Conservation (phyloP, 2,888 invertebrate genomes). For the Carcina quercana region DNA sequence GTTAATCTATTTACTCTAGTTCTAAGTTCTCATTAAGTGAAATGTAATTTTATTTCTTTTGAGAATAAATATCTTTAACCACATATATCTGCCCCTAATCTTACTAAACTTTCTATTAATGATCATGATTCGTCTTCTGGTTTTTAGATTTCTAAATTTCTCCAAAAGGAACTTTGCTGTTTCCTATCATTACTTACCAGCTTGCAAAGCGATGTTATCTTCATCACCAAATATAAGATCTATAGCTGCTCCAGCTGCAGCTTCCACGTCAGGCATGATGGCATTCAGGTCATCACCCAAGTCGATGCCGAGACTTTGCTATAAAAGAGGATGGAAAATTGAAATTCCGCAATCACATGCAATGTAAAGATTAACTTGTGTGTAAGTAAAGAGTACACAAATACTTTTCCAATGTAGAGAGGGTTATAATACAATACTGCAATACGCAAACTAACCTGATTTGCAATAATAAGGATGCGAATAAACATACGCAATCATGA, state of each 20-base stretch:
- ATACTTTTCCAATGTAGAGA: background rate
- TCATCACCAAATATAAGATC: constrained; percentile 2
- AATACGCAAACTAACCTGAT: too few species aligned
- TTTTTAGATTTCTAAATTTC: too few species aligned
- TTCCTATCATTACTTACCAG: constrained; percentile 2
- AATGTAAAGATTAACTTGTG: background rate
- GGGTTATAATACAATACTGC: too few species aligned
- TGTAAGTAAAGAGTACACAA: background rate
- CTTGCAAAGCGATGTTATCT: constrained; percentile 1
- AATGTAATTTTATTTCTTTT: too few species aligned
- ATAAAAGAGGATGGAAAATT: background rate
- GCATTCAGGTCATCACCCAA: background rate
- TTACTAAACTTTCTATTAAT: too few species aligned
- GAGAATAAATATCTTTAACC: too few species aligned
- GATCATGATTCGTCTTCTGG: too few species aligned
- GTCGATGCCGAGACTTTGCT: constrained; percentile 20
- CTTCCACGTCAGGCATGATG: constrained; percentile 1
- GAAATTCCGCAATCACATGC: background rate
- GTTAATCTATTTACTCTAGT: too few species aligned
- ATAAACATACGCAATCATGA: too few species aligned
- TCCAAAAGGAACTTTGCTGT: background rate
- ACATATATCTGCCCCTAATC: too few species aligned
- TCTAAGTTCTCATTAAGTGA: too few species aligned
- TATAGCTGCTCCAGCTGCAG: background rate
- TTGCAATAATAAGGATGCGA: too few species aligned